Evolutionary conservation across 2,888 invertebrate species (phyloP), one percentile per base, ranked within the genome.

Genomic region (Polylopha cassiicola): DNA sequence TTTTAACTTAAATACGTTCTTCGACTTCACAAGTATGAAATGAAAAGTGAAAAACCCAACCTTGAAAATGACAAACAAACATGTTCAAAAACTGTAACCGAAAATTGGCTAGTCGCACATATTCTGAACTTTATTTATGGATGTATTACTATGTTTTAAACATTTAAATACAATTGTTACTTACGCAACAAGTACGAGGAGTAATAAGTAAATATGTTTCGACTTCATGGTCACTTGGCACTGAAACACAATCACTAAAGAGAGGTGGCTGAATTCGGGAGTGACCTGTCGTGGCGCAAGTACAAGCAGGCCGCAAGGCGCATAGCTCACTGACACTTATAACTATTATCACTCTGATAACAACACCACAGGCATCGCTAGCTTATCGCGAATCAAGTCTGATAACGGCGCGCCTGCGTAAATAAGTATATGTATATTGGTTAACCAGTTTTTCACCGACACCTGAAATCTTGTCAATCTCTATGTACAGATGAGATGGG

Each of bases 271-370:
- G 61, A 65, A 57, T 67, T 62, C 61, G 71, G 68, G 55, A 67
- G 61, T 67, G 70, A 68, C 73, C 76, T 73, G 67, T 58, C 54
- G 63, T 57, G 62, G 55, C 64, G 67, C 73, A 61, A 69, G 73
- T 64, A 75, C 76, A 71, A 70, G 62, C 76, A 65, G 66, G 63
- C 61, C 61, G 60, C 65, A 68, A 61, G 66, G 65, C 74, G 60
- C 76, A 76, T 73, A 76, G 71, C 84, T 85, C 76, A 84, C 84
- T 85, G 80, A 81, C 79, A 81, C 82, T 81, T 81, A 79, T 75
- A 79, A 76, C 79, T 75, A 73, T 76, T 85, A 85, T 85, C 84
- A 80, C 71, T 74, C 68, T 75, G 85, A 85, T 85, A 85, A 85
- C 81, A 82, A 78, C 79, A 77, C 73, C 61, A 58, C 65, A 71